A percentile compares a stretch with the other conserved stretches of the same genome.
Evolutionary conservation across 2,888 invertebrate species (phyloP).

Genomic region (Lamproptera curius): DNA sequence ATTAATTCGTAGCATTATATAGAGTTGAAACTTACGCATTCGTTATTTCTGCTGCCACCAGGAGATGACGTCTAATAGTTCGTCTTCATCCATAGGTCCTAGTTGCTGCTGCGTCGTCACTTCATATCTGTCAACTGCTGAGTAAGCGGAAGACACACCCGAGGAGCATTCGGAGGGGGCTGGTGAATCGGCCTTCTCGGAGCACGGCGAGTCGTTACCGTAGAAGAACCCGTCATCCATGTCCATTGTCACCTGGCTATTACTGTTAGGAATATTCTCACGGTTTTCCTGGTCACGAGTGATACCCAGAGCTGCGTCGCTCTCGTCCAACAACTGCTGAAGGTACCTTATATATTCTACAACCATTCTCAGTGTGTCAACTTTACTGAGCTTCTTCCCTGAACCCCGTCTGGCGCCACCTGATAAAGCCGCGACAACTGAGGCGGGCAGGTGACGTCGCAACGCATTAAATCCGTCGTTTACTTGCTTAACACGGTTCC

Average conservation of each 20-base stretch:
- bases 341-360: conserved; percentile 94
- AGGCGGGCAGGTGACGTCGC: conserved; percentile 91
- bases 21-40: conserved; percentile 45
- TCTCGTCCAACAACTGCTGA: conserved; percentile 87
- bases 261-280: conserved; percentile 64
- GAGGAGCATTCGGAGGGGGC: conserved; percentile 85
- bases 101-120: conserved; percentile 70
- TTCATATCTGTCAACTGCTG: conserved; percentile 64
- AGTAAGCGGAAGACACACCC: conserved; percentile 73
- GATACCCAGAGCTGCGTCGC: conserved; percentile 79
- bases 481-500: conserved; percentile 96
- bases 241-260: conserved; percentile 55
- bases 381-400: conserved; percentile 92
- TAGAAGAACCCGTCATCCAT: conserved; percentile 74
- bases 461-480: conserved; percentile 95
- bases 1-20: too few species aligned
- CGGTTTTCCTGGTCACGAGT: conserved; percentile 66
- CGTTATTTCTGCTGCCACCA: conserved; percentile 88
- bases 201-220: conserved; percentile 78
- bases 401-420: conserved; percentile 84
- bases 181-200: conserved; percentile 84
- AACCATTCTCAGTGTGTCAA: conserved; percentile 92
- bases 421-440: conserved; percentile 83
- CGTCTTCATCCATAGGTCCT: conserved; percentile 92
- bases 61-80: conserved; percentile 90